These are phyloP conservation scores for Alaudala cheleensis DNA, from an alignment of 2,113 vertebrate species.

Conservation along the genomic window DNA sequence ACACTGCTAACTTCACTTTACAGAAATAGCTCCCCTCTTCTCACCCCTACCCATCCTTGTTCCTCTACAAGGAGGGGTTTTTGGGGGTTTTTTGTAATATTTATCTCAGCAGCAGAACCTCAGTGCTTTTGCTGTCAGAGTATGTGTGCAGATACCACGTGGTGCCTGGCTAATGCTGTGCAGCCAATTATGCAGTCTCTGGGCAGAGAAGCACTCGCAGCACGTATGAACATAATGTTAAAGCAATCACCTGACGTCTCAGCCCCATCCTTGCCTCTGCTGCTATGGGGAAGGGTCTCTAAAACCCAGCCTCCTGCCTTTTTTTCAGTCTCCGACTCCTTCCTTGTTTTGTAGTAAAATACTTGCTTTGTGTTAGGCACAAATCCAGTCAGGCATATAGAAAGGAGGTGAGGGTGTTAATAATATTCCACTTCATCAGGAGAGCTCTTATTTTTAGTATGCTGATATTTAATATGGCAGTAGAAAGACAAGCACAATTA, in stretches of 20 bases:
- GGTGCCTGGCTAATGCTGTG: slow-evolving; percentile 34
- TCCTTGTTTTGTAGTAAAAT: background rate
- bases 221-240: background rate
- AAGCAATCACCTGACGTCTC: background rate
- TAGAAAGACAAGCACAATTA: background rate
- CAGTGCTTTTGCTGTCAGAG: background rate
- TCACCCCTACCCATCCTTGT: background rate
- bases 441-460: background rate
- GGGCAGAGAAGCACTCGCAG: slow-evolving; percentile 59
- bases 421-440: background rate
- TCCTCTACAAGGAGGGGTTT: background rate
- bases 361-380: background rate
- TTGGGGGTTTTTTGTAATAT: background rate
- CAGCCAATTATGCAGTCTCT: slow-evolving; percentile 66
- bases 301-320: background rate
- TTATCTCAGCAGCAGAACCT: background rate
- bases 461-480: background rate
- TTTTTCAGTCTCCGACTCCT: background rate
- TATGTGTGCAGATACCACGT: slow-evolving; percentile 7
- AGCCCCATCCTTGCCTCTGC: background rate
- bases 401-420: background rate
- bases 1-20: background rate
- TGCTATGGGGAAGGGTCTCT: background rate
- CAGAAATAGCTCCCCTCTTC: background rate
- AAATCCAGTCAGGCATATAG: background rate